These are phyloP conservation scores for Threskiornis aethiopicus DNA, from an alignment of 2,797 vertebrate genomes.

Conservation along the genomic window DNA sequence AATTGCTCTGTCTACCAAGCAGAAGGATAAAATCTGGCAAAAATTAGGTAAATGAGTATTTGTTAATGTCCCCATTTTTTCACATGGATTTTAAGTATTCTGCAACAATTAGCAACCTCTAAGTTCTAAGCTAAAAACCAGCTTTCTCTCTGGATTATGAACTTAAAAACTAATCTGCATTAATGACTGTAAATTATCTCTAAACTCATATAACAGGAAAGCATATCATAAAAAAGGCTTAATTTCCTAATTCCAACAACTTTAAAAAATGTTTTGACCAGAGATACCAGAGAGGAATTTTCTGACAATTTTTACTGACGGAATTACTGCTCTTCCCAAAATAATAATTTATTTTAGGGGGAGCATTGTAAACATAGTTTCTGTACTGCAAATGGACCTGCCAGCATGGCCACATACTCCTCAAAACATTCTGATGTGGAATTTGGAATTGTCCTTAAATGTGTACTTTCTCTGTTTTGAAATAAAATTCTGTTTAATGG, in stretches of 20 bases:
- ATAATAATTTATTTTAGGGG: not conserved
- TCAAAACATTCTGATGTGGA: not conserved
- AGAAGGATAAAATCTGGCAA: constrained; percentile 5
- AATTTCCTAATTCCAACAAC: not conserved
- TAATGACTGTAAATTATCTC: not conserved
- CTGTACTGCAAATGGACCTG: not conserved
- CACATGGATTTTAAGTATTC: not conserved
- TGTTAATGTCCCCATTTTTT: not conserved
- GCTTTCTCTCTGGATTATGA: not conserved
- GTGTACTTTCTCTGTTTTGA: not conserved
- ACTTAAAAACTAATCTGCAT: not conserved
- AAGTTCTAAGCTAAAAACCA: not conserved
- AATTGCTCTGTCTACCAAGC: constrained; percentile 35
- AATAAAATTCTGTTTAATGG: not conserved
- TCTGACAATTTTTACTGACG: not conserved
- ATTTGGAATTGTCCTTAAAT: not conserved
- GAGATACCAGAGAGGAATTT: not conserved
- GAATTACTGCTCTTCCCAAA: not conserved
- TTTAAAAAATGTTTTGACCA: not conserved
- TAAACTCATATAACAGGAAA: not conserved
- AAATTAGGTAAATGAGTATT: constrained; percentile 7
- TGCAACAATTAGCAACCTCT: not conserved
- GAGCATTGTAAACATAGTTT: not conserved
- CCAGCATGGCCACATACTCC: not conserved
- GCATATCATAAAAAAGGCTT: not conserved